These are phyloP conservation scores for Heliocidaris tuberculata DNA, from an alignment of 35 echinoderm and acorn worm species.

Conservation along the genomic window DNA sequence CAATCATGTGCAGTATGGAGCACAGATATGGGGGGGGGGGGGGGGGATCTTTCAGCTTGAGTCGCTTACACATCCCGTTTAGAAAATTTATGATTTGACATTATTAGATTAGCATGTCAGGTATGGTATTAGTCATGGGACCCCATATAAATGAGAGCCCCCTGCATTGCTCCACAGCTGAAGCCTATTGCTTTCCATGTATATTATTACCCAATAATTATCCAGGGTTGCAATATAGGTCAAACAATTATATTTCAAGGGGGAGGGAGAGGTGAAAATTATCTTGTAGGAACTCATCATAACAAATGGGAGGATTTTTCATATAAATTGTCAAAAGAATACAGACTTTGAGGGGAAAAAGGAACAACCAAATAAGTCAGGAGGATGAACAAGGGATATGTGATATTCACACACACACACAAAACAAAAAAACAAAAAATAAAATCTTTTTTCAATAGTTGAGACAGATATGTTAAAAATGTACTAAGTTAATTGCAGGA, in stretches of 20 bases:
- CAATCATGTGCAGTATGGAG: no score
- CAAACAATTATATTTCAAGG: neutral
- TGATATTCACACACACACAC: no score
- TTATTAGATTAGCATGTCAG: neutral
- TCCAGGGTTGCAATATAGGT: neutral
- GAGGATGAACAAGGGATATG: no score
- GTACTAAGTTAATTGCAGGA: no score
- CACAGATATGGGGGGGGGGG: neutral
- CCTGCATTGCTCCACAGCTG: neutral
- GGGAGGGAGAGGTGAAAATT: neutral
- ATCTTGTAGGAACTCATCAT: neutral
- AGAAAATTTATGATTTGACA: neutral
- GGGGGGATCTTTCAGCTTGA: neutral
- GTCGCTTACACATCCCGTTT: neutral
- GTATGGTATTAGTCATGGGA: neutral
- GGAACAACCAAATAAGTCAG: no score
- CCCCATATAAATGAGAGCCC: neutral
- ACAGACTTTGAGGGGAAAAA: no score
- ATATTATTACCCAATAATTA: neutral
- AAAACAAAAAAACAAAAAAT: no score
- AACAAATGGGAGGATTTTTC: neutral
- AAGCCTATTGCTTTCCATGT: neutral
- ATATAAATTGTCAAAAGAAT: neutral
- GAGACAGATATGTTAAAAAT: no score
- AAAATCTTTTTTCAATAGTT: no score